phyloP scores from a whole-genome alignment of 2,888 invertebrate species.

The Dasysyrphus tricinctus region DNA sequence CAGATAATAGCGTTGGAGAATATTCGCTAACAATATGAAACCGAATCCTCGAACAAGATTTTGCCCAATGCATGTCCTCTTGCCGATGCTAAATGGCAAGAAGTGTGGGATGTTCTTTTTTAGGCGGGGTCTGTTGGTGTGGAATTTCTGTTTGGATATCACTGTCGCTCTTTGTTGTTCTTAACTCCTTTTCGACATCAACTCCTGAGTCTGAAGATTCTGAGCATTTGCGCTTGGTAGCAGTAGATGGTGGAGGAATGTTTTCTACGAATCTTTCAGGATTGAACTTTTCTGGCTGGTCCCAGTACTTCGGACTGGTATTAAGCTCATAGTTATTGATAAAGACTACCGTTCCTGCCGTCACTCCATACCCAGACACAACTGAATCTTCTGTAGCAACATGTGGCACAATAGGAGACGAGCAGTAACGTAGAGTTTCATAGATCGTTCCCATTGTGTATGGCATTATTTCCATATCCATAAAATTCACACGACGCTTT shows the following conservation, averaged over 20 bases:
- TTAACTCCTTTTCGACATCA: constrained; percentile 84
- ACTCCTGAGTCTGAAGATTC: constrained; percentile 85
- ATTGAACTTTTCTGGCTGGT: constrained; percentile 88
- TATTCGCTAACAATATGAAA: constrained; percentile 89
- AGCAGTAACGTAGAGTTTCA: constrained; percentile 91
- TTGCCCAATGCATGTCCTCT: constrained; percentile 93
- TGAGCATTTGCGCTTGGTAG: constrained; percentile 81
- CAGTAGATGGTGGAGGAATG: constrained; percentile 20
- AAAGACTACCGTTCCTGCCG: constrained; percentile 91
- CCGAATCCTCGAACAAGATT: constrained; percentile 90
- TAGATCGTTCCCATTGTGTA: constrained; percentile 92
- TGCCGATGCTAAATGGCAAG: constrained; percentile 93
- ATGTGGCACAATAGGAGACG: constrained; percentile 95
- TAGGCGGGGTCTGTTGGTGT: constrained; percentile 81
- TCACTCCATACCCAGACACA: constrained; percentile 89
- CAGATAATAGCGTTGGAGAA: constrained; percentile 89
- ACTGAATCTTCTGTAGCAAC: constrained; percentile 91
- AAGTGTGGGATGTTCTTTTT: constrained; percentile 88
- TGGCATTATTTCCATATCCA: constrained; percentile 88
- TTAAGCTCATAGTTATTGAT: constrained; percentile 93
- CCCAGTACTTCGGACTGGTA: constrained; percentile 89
- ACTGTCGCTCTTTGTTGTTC: not conserved
- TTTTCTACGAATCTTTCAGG: constrained; percentile 90
- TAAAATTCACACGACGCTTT: constrained; percentile 85
- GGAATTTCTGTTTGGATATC: constrained; percentile 17